These are phyloP conservation scores for Notodonta ziczac DNA, from an alignment of 2,888 invertebrate genomes.

Conservation along the genomic window DNA sequence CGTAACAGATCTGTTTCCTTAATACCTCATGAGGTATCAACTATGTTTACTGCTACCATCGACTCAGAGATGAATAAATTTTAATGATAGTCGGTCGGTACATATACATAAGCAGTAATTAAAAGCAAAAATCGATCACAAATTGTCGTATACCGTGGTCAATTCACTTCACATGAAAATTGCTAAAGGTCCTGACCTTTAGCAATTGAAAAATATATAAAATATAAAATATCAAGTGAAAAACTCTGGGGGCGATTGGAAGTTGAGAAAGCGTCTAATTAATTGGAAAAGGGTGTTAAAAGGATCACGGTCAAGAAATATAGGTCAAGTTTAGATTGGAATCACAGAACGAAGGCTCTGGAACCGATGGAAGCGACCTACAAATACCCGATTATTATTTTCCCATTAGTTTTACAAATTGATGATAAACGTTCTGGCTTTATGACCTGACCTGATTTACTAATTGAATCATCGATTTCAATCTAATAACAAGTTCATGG, in stretches of 20 bases:
- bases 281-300: neutral
- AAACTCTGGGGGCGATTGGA: neutral
- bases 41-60: too few species aligned
- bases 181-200: too few species aligned
- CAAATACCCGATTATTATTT: neutral
- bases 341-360: neutral
- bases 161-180: neutral
- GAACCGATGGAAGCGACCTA: neutral
- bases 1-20: too few species aligned
- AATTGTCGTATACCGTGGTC: neutral
- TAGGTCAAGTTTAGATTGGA: neutral
- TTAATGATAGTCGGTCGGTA: too few species aligned
- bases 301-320: neutral
- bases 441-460: slow-evolving; percentile 22
- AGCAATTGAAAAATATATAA: too few species aligned
- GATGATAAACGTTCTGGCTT: slow-evolving; percentile 28
- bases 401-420: slow-evolving; percentile 7
- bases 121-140: too few species aligned
- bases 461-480: slow-evolving; percentile 30
- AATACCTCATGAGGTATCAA: too few species aligned
- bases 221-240: too few species aligned
- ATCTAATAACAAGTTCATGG: slow-evolving; percentile 29
- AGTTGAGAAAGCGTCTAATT: neutral
- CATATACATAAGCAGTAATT: too few species aligned
- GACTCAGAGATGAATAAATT: too few species aligned